Evolutionary conservation across 2,888 invertebrate genomes (phyloP), one percentile per base, ranked within the genome.

Genomic region (Hydraecia micacea): DNA sequence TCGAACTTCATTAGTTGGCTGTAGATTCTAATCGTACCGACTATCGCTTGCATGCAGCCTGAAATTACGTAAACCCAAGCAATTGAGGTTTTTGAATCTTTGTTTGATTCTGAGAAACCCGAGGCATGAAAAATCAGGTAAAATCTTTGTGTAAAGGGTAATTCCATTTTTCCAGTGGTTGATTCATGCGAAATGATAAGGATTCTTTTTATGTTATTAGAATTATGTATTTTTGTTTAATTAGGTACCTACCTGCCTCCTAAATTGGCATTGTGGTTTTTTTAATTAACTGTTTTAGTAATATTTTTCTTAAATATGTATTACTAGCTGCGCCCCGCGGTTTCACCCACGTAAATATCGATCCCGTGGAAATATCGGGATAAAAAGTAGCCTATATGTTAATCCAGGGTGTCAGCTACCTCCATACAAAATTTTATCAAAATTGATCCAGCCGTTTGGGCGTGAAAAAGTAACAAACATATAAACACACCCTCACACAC

Each of bases 161-260:
- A 85, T 85, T 81, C 70, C 60, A 73, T 60, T 63, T 77, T 68
- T 67, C 70, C 73, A 63, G n/a, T 5, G 49, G 73, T 15, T 36
- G 21, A 58, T 55, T 77, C 36, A 28, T 55, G 11, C 25, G 28
- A 81, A 66, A 76, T 36, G 70, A 70, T 62, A 42, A 65, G 39
- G 28, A 18, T 52, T 67, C 1, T 68, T 58, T 67, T 66, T 49
- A 13, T 58, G 58, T 25, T 39, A 7, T 13, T 36, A 66, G 7
- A 67, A 46, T 67, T 18, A 11, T 67, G 6, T 62, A 25, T 66
- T 36, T 46, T 78, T 39, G 21, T 42, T 25, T 70, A 67, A 71
- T 71, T 67, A 32, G 28, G 25, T 55, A 6, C 21, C 2, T 60
- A 80, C 21, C n/a, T 36, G 15, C 15, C 6, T 32, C 7, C 1